These are phyloP conservation scores for Metellina segmentata DNA, from an alignment of 2,888 invertebrate species.

Conservation along the genomic window DNA sequence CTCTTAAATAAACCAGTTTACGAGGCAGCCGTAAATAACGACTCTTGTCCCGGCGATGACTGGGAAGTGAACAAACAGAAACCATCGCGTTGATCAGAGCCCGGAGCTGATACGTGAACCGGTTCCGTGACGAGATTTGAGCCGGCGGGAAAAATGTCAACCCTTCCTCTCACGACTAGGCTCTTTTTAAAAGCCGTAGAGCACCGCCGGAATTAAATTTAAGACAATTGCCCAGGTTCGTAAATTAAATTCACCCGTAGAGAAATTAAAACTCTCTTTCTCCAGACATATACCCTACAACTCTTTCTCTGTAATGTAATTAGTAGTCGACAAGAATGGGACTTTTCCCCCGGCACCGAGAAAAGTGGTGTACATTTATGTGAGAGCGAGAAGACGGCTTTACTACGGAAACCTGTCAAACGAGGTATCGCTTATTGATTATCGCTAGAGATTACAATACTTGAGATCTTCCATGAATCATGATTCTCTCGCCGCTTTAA, in stretches of 20 bases:
- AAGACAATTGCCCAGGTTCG: neutral
- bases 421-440: too few relatives aligned
- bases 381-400: too few relatives aligned
- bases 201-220: conserved; percentile 9
- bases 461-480: too few relatives aligned
- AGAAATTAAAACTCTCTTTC: conserved; percentile 42
- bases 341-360: neutral
- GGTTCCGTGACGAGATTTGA: neutral
- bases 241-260: conserved; percentile 37
- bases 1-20: neutral
- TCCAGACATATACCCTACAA: neutral
- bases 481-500: too few relatives aligned
- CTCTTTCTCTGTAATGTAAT: neutral
- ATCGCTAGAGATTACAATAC: too few relatives aligned
- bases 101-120: neutral
- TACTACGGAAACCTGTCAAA: too few relatives aligned
- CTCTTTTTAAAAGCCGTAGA: neutral
- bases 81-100: neutral
- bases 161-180: neutral
- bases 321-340: neutral
- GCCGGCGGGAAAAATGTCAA: neutral
- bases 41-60: neutral
- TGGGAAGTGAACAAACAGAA: neutral
- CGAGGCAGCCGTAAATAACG: neutral
- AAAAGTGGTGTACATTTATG: too few relatives aligned